These are phyloP conservation scores for Epinephelus coioides DNA, from an alignment of 2,797 vertebrate genomes.

Conservation along the genomic window DNA sequence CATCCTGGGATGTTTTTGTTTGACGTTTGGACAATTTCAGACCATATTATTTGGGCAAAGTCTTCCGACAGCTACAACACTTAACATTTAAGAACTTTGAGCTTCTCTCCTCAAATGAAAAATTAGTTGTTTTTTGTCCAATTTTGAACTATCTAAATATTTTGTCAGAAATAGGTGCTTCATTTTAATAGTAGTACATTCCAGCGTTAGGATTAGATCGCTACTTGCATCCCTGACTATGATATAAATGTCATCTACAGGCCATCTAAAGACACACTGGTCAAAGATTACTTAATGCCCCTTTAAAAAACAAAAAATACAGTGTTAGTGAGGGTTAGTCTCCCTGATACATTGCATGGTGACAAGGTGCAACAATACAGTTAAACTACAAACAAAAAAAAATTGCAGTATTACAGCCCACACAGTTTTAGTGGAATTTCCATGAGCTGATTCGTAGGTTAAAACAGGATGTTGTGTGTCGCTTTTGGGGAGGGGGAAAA, in stretches of 20 bases:
- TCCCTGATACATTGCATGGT: neutral
- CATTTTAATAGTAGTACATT: no score
- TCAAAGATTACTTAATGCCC: constrained; percentile 13
- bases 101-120: neutral
- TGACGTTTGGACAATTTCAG: neutral
- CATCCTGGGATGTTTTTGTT: neutral
- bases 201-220: neutral
- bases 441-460: neutral
- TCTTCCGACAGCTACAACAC: neutral
- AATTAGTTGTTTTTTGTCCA: neutral
- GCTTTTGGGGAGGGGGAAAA: neutral
- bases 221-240: neutral
- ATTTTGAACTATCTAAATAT: neutral
- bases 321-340: neutral
- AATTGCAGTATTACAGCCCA: neutral
- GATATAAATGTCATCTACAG: neutral
- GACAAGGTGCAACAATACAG: neutral
- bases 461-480: constrained; percentile 13
- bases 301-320: constrained; percentile 8
- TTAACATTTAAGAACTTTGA: neutral
- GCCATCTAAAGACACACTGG: neutral
- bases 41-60: neutral
- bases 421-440: neutral
- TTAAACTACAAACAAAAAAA: neutral
- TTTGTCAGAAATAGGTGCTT: neutral